phyloP scores from a whole-genome alignment of 2,888 invertebrate species.

The Seira ritae region DNA sequence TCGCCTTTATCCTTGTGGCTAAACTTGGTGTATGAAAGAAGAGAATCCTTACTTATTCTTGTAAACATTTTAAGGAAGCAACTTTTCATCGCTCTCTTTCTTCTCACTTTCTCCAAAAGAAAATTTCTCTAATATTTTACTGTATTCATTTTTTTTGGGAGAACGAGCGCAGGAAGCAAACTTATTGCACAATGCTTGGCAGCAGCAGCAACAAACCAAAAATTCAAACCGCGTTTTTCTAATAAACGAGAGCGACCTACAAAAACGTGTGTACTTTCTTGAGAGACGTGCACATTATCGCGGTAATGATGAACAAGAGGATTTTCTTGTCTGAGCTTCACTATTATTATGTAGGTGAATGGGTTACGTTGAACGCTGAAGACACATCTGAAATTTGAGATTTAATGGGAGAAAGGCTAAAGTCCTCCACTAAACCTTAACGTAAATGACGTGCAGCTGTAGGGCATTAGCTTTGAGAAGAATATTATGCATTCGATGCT shows the following conservation, averaged over 20 bases:
- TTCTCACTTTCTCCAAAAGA: neutral
- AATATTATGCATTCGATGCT: neutral
- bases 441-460: neutral
- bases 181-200: neutral
- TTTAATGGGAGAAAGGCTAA: too few species aligned
- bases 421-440: neutral
- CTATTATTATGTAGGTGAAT: neutral
- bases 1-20: too few species aligned
- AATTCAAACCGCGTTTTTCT: neutral
- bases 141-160: neutral
- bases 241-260: neutral
- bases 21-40: too few species aligned
- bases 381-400: neutral
- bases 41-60: too few species aligned
- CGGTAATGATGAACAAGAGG: neutral
- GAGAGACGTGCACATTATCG: neutral
- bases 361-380: neutral
- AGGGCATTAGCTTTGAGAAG: neutral
- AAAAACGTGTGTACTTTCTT: neutral
- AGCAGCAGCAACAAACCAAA: neutral
- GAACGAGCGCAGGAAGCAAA: neutral
- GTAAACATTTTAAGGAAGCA: neutral
- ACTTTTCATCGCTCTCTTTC: neutral
- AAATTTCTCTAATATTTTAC: neutral
- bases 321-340: neutral